Evolutionary conservation across 2,888 invertebrate genomes (phyloP), one percentile per base, ranked within the genome.

Genomic region (Aleiodes testaceus): DNA sequence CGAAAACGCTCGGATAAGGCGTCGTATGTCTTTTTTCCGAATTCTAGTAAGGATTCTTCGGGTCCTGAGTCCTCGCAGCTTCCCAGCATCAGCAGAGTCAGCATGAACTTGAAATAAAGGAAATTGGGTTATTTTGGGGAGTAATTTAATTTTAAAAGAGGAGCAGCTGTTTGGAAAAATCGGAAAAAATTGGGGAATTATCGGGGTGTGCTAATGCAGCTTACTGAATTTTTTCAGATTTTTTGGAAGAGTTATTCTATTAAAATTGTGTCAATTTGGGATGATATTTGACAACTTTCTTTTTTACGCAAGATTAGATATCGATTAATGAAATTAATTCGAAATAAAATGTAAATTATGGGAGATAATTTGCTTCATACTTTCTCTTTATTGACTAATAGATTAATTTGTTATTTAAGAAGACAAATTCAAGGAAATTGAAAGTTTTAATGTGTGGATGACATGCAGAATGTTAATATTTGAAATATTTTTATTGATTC

Each of bases 61-160:
- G 26, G 76, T 1, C 18, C 22, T n/a, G 59, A 53, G 12, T 77
- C 59, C 36, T 72, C 77, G 65, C 77, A 78, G 20, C 69, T 63
- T 1, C 73, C 77, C 3, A 82, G 63, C 61, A 81, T 64, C 72
- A 83, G 74, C 61, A 84, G 73, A 67, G 77, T 72, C 70, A 77
- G 75, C 45, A 65, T 68, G 30, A 86, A 78, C 87, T 87, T 81
- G 45, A 84, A 85, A 74, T 70, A 52, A 30, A 50, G 18, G 44
- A 14, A 69, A 65, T 44, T 26, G 2, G 22, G 26, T 65, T 47
- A 65, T 66, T 30, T n/a, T n/a, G n/a, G n/a, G n/a, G n/a, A n/a
- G n/a, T n/a, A n/a, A n/a, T n/a, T n/a, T n/a, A n/a, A n/a, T n/a
- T n/a, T n/a, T n/a, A n/a, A n/a, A n/a, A n/a, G n/a, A n/a, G n/a